A percentile compares a stretch with the other conserved stretches of the same genome.
phyloP scores from a whole-genome alignment of 1,140 invertebrate species.

The Lasioglossum albipes region DNA sequence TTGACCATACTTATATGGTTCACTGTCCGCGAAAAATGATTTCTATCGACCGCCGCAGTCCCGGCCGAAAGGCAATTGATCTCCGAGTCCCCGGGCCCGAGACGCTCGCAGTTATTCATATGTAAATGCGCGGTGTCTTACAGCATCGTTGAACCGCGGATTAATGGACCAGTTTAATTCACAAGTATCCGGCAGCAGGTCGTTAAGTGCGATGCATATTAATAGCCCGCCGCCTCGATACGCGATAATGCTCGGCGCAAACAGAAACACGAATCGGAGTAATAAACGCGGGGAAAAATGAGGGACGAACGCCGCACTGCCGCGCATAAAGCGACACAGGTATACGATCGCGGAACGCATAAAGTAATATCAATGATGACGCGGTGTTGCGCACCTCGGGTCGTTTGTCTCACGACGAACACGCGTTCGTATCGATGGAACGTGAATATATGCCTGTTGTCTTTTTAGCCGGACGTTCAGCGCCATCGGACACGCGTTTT shows the following conservation, averaged over 20 bases:
- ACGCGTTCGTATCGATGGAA: not conserved
- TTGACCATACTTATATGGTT: no score
- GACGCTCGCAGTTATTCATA: conserved; percentile 25
- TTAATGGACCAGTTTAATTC: conserved; percentile 39
- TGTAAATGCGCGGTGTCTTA: conserved; percentile 36
- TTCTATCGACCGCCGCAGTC: no score
- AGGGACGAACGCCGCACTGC: not conserved
- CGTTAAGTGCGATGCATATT: conserved; percentile 44
- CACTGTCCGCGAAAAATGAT: not conserved
- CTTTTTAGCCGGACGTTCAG: not conserved
- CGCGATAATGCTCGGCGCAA: conserved; percentile 26
- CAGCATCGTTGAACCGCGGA: conserved; percentile 31
- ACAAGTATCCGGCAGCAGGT: conserved; percentile 40
- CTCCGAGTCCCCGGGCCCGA: not conserved
- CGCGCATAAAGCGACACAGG: not conserved
- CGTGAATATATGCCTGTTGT: not conserved
- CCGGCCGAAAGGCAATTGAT: not conserved
- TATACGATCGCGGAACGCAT: conserved; percentile 18
- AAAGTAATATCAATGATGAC: conserved; percentile 30
- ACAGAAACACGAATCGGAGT: conserved; percentile 28
- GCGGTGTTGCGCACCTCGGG: not conserved
- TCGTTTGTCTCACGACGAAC: not conserved
- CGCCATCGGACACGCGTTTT: not conserved
- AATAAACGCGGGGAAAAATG: conserved; percentile 32
- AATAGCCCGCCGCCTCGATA: conserved; percentile 28